Conservation (phyloP, 2,113 vertebrate species). For the Epinephelus cyanopodus region DNA sequence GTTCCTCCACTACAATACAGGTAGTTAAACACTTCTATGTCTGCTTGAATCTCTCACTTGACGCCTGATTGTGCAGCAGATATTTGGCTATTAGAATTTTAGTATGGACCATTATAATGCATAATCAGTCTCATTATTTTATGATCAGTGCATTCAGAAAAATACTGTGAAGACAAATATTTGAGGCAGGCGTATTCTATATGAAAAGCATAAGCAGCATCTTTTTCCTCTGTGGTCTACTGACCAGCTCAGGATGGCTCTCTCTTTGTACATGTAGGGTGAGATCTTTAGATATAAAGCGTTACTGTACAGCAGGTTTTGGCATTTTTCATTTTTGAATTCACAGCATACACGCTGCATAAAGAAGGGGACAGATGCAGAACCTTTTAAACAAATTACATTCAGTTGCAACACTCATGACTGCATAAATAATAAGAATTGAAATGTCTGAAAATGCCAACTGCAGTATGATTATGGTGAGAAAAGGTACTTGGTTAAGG, state of each 20-base stretch:
- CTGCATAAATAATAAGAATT: not conserved
- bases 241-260: not conserved
- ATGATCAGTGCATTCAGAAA: not conserved
- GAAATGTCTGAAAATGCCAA: not conserved
- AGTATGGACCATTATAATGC: not conserved
- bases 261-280: not conserved
- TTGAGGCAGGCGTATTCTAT: not conserved
- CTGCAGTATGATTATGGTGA: not conserved
- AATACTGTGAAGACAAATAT: not conserved
- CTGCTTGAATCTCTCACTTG: slow-evolving; percentile 13
- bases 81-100: slow-evolving; percentile 7
- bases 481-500: not conserved
- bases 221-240: not conserved
- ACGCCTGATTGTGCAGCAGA: not conserved
- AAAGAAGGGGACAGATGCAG: too few relatives aligned
- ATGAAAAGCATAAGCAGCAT: not conserved
- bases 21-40: slow-evolving; percentile 14
- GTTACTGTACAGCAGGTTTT: not conserved
- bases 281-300: not conserved
- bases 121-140: not conserved
- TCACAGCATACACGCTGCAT: not conserved
- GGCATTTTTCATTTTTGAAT: not conserved
- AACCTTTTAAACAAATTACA: not conserved
- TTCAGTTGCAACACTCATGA: not conserved
- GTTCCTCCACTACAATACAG: not conserved